Percentiles rank a stretch among this genome's conserved stretches.
Conservation (phyloP, 2,113 vertebrate species). For the Tragelaphus strepsiceros region DNA sequence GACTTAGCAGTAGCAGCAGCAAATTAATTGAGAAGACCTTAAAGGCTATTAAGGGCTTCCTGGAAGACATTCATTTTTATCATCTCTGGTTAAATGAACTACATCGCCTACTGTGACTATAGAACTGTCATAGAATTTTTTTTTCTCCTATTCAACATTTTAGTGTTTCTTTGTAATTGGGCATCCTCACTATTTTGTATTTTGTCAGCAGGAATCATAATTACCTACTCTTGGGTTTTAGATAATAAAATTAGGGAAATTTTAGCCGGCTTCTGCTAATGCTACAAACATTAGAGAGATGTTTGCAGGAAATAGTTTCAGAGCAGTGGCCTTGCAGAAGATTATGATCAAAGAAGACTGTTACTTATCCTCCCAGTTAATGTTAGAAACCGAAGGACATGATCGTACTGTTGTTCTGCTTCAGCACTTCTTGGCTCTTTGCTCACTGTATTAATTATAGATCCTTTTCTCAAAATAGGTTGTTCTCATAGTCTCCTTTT, state of each 20-base stretch:
- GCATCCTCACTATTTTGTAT: neutral
- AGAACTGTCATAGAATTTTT: neutral
- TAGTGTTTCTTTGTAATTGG: neutral
- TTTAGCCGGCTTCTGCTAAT: neutral
- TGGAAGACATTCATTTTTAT: neutral
- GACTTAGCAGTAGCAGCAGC: no score
- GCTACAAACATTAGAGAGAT: neutral
- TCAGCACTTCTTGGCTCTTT: neutral
- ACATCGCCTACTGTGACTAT: neutral
- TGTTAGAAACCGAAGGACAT: neutral
- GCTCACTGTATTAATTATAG: neutral
- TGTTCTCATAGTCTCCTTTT: neutral
- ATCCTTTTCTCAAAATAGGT: neutral
- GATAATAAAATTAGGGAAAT: neutral
- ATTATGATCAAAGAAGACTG: neutral
- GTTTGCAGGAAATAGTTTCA: neutral
- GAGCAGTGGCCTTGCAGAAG: neutral
- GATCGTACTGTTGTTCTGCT: neutral
- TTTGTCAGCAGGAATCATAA: slow-evolving; percentile 21
- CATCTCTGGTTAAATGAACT: neutral
- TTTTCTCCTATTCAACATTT: neutral
- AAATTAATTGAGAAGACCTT: slow-evolving; percentile 21
- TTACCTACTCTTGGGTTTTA: neutral
- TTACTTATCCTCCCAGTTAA: no score
- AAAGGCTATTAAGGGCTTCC: neutral